A percentile compares a stretch with the other conserved stretches of the same genome.
These are phyloP conservation scores for Redunca redunca DNA, from an alignment of 2,113 vertebrate species.

Conservation along the genomic window DNA sequence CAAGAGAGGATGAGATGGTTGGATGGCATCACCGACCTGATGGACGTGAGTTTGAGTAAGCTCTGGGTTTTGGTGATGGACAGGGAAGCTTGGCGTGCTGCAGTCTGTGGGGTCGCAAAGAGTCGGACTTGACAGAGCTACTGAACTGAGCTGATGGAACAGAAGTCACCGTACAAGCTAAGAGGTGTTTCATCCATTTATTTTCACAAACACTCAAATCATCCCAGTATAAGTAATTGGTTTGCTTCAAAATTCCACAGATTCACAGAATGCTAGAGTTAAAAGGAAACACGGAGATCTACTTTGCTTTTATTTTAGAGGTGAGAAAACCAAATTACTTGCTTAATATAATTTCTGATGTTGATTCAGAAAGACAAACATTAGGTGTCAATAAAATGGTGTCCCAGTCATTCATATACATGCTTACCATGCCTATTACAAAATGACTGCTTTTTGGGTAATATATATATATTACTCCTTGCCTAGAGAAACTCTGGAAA, in stretches of 20 bases:
- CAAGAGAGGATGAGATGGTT: neutral
- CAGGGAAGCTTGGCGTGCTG: rapidly evolving
- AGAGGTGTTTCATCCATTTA: neutral
- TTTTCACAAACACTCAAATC: neutral
- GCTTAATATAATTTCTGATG: neutral
- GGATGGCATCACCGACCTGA: neutral
- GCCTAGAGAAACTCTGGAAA: conserved; percentile 11
- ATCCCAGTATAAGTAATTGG: neutral
- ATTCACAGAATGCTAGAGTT: neutral
- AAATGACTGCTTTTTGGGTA: neutral
- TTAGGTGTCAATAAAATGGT: neutral
- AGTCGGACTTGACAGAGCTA: rapidly evolving
- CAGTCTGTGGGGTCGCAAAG: neutral
- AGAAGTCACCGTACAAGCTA: neutral
- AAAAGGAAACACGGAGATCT: neutral
- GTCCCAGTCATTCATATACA: neutral
- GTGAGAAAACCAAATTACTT: neutral
- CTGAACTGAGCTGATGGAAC: neutral
- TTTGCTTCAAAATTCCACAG: neutral
- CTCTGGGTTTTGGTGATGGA: neutral
- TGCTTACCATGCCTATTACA: neutral
- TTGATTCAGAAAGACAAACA: neutral
- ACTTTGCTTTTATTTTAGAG: neutral
- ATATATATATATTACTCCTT: neutral
- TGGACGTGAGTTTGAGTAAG: neutral